Evolutionary conservation across 2,888 invertebrate species (phyloP).

Genomic region (Saturnia pavonia): DNA sequence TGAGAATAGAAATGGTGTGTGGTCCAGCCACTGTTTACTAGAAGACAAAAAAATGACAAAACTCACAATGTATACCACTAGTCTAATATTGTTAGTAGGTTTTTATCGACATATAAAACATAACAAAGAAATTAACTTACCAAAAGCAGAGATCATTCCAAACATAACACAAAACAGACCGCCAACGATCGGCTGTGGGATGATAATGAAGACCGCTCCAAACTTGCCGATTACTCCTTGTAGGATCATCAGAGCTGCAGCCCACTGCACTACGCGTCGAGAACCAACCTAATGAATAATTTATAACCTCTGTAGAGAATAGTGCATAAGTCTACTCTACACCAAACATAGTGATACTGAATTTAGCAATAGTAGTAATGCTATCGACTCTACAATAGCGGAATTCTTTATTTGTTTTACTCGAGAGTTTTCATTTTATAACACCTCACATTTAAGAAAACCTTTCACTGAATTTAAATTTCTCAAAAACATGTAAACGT

Average conservation of each 20-base stretch:
- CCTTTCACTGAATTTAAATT: too few species aligned
- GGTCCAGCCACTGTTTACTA: too few species aligned
- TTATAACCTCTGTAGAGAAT: background rate
- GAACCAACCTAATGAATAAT: conserved; percentile 83
- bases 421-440: too few species aligned
- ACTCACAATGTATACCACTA: background rate
- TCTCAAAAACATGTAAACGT: too few species aligned
- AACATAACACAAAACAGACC: conserved; percentile 92
- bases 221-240: conserved; percentile 90
- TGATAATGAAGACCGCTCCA: conserved; percentile 89
- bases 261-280: conserved; percentile 90
- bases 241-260: conserved; percentile 87
- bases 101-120: background rate
- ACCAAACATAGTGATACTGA: too few species aligned
- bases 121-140: conserved; percentile 56
- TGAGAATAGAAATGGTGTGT: too few species aligned
- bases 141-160: conserved; percentile 91
- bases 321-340: background rate
- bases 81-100: background rate
- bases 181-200: conserved; percentile 90
- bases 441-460: too few species aligned
- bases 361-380: too few species aligned
- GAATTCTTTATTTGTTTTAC: too few species aligned
- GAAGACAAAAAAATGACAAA: background rate
- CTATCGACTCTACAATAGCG: too few species aligned